Conservation (phyloP, 2,888 invertebrate genomes). For the Chironomus riparius region DNA sequence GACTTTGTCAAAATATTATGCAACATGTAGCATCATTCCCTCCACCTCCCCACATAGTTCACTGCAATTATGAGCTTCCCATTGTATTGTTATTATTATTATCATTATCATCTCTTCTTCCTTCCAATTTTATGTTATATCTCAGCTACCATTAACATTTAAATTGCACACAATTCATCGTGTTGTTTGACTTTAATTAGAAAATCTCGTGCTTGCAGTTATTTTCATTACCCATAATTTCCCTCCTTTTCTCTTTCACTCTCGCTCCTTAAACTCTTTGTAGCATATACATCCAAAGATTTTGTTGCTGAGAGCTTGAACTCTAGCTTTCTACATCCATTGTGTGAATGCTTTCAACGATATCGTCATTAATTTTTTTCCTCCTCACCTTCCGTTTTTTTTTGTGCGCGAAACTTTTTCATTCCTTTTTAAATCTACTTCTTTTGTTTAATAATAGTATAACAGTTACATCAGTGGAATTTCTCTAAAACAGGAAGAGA, state of each 20-base stretch:
- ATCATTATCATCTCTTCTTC: too few species aligned
- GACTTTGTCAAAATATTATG: too few species aligned
- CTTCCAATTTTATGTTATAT: too few species aligned
- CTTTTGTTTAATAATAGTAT: too few species aligned
- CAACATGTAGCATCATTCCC: too few species aligned
- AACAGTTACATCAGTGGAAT: too few species aligned
- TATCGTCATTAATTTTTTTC: constrained; percentile 9
- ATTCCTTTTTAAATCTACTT: background rate
- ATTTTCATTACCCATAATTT: constrained; percentile 9
- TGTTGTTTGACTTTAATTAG: constrained; percentile 3
- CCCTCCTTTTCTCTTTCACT: background rate
- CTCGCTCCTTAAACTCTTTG: background rate
- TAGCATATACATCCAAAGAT: too few species aligned
- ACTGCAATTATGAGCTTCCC: too few species aligned
- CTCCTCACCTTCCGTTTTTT: background rate
- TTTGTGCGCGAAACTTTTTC: background rate
- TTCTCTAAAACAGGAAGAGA: background rate
- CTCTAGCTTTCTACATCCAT: background rate
- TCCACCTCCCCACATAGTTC: too few species aligned
- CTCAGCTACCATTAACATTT: background rate
- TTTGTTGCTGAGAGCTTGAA: background rate
- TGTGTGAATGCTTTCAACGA: constrained; percentile 3
- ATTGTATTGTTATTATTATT: too few species aligned
- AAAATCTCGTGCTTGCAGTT: constrained; percentile 12
- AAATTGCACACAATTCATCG: constrained; percentile 4